A percentile compares a stretch with the other conserved stretches of the same genome.
Evolutionary conservation across 1,140 invertebrate species (phyloP).

Genomic region (Drosophila jambulina): DNA sequence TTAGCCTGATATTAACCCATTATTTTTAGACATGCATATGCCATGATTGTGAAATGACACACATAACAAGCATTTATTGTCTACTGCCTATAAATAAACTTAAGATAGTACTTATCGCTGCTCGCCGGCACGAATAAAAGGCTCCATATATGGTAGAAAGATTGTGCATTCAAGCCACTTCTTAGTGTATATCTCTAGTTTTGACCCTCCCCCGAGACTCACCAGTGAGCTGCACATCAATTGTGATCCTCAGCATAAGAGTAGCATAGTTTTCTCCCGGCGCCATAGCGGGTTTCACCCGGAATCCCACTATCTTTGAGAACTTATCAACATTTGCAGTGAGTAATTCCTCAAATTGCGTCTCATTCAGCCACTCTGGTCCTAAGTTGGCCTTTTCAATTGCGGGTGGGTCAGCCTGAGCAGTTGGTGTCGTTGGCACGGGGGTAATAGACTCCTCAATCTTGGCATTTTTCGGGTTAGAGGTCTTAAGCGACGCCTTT

Average conservation of each 20-base stretch:
- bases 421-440: neutral
- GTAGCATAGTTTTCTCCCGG: slow-evolving; percentile 77
- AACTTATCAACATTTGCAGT: slow-evolving; percentile 68
- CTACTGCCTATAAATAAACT: slow-evolving; percentile 12
- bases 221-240: slow-evolving; percentile 71
- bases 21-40: neutral
- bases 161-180: neutral
- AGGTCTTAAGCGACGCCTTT: slow-evolving; percentile 1
- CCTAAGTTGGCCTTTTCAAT: slow-evolving; percentile 22
- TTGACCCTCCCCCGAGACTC: neutral
- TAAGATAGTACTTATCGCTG: slow-evolving; percentile 28
- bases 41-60: neutral
- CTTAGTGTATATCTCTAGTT: neutral
- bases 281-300: slow-evolving; percentile 47
- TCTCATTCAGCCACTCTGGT: slow-evolving; percentile 85
- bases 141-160: neutral
- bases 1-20: neutral
- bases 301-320: slow-evolving; percentile 68
- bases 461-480: neutral
- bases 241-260: slow-evolving; percentile 65
- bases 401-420: slow-evolving; percentile 1
- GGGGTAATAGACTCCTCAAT: slow-evolving; percentile 1
- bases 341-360: slow-evolving; percentile 85
- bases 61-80: slow-evolving; percentile 12
- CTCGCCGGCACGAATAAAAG: neutral